Evolutionary conservation across 2,797 vertebrate species (phyloP).

Genomic region (Silurus aristotelis): DNA sequence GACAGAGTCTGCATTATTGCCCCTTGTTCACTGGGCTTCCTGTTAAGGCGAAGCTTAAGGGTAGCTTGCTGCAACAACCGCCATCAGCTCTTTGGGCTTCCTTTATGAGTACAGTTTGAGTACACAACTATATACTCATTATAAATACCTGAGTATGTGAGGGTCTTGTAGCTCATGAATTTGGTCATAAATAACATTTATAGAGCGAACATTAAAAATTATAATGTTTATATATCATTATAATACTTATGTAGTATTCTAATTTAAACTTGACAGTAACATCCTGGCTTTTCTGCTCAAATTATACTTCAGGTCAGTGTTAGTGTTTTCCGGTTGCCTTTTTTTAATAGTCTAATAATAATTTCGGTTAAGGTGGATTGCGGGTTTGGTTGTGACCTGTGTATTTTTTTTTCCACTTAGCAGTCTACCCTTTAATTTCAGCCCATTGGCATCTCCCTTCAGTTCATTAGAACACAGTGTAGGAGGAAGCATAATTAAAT

Average conservation of each 20-base stretch:
- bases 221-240: too few species aligned
- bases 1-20: neutral
- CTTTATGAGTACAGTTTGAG: neutral
- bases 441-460: constrained; percentile 19
- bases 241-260: neutral
- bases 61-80: neutral
- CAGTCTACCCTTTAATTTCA: constrained; percentile 29
- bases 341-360: neutral
- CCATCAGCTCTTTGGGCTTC: neutral
- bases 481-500: constrained; percentile 31
- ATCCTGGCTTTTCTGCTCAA: neutral
- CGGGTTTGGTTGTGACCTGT: neutral
- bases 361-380: neutral
- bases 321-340: neutral
- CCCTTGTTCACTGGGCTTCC: neutral
- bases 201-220: too few species aligned
- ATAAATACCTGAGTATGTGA: neutral
- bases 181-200: neutral
- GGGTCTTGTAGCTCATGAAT: neutral
- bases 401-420: neutral
- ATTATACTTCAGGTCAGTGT: neutral
- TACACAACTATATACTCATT: neutral
- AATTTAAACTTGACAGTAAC: neutral
- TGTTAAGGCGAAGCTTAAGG: neutral
- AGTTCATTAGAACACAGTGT: neutral